Base-by-base conservation (phyloP, 1,140 invertebrate species). In the Rhopalosiphum padi region DNA sequence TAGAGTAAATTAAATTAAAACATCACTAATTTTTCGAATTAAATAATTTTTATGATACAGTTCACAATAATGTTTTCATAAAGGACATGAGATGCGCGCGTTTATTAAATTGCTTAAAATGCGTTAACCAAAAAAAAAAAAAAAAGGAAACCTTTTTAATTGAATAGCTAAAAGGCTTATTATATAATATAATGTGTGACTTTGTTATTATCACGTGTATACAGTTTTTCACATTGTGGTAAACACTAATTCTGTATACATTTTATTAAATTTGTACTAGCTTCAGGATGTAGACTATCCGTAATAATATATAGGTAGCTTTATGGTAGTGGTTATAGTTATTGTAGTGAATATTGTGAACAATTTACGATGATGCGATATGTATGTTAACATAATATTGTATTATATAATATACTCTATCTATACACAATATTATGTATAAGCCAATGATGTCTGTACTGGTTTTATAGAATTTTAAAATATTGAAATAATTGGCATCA, bases 131-230 rank as follows among this genome's bases (percentile, higher is more conserved):
- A 51, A 51, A 51, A 51, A 51, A 22, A 48, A 88, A 87, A 87
- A 87, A 83, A 55, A 53, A 89, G 15, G 77, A 83, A 51, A 92
- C 68, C 68, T 51, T 92, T 92, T 83, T 85, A 92, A 83, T 92
- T 92, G 43, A 92, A 83, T 37, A n/a, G 46, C 91, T 46, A 51
- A 83, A 77, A 86, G 48, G 35, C 51, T 85, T 55, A 83, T 86
- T 93, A 41, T 51, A 68, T 83, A 55, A 68, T 83, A 55, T 89
- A n/a, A 82, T 85, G 46, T 86, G 91, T 93, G 37, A 60, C 77
- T 93, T 51, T 88, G 55, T 87, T 55, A 46, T 35, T 22, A 82
- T 46, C 46, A 35, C 55, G 60, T 77, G 18, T 46, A 23, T n/a
- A 43, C 41, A 48, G 60, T 77, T 91, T 18, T 82, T 30, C 53